Conservation (phyloP, 2,888 invertebrate genomes). For the Diaperis boleti region DNA sequence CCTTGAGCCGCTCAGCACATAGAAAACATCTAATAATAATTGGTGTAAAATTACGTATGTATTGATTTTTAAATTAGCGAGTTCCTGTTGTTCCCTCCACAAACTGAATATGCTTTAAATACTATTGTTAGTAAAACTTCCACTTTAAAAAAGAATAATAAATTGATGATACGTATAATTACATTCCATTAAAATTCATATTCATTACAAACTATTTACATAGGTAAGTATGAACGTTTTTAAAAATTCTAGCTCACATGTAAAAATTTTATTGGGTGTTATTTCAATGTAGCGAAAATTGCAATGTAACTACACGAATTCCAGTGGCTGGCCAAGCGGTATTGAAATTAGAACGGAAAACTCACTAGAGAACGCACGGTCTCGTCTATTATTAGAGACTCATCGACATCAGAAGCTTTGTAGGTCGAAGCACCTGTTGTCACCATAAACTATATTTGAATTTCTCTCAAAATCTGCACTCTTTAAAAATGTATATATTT, state of each 20-base stretch:
- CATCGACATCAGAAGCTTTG: slow-evolving; percentile 21
- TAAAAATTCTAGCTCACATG: no score
- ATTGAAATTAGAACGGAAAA: slow-evolving; percentile 28
- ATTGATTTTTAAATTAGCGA: slow-evolving; percentile 15
- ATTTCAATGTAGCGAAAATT: background rate
- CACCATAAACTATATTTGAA: slow-evolving; percentile 23
- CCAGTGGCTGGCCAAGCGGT: slow-evolving; percentile 1
- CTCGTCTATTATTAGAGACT: slow-evolving; percentile 33
- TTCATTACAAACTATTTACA: no score
- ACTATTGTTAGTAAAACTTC: no score
- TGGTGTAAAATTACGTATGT: slow-evolving; percentile 18
- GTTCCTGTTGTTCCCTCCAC: background rate
- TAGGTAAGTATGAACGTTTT: no score
- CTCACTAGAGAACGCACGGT: slow-evolving; percentile 31
- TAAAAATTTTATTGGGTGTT: background rate
- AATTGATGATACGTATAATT: no score
- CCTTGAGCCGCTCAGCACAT: slow-evolving; percentile 9
- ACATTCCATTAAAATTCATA: no score
- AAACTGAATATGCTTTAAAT: no score
- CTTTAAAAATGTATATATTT: slow-evolving; percentile 5
- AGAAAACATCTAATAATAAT: slow-evolving; percentile 11
- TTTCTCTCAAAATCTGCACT: background rate
- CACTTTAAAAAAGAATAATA: no score
- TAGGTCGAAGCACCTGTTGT: slow-evolving; percentile 38
- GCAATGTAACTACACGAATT: slow-evolving; percentile 4